phyloP scores from a whole-genome alignment of 2,113 vertebrate genomes.

The Seriola rivoliana region DNA sequence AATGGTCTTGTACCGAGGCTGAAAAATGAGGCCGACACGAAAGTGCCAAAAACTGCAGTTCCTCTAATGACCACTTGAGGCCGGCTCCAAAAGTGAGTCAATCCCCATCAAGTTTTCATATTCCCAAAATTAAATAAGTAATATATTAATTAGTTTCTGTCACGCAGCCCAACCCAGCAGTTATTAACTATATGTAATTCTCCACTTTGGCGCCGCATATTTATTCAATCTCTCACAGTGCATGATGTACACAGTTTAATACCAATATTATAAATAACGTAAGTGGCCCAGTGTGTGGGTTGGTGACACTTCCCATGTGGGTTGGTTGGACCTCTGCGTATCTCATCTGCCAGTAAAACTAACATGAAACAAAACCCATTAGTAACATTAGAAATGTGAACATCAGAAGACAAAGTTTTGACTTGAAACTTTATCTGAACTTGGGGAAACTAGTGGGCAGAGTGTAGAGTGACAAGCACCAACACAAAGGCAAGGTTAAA shows the following conservation, averaged over 20 bases:
- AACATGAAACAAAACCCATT: not conserved
- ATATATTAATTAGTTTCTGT: not conserved
- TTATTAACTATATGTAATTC: not conserved
- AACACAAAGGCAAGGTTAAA: constrained; percentile 52
- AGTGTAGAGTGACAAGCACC: not conserved
- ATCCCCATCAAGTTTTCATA: not conserved
- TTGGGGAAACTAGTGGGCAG: not conserved
- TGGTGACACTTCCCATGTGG: constrained; percentile 6
- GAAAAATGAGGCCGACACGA: too few relatives aligned
- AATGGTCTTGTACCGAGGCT: too few relatives aligned
- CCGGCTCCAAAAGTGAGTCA: too few relatives aligned
- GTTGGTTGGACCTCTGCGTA: not conserved
- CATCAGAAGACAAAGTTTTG: not conserved
- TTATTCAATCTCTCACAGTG: constrained; percentile 21
- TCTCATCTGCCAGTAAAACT: not conserved
- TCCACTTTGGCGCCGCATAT: constrained; percentile 12
- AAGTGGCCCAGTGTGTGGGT: not conserved
- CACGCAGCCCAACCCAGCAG: not conserved
- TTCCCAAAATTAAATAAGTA: not conserved
- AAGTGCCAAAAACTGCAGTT: too few relatives aligned
- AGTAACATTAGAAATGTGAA: not conserved
- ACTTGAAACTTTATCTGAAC: constrained; percentile 35
- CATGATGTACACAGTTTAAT: constrained; percentile 18
- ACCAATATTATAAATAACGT: not conserved
- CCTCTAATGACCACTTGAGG: too few relatives aligned